Evolutionary conservation across 2,113 vertebrate species (phyloP), one percentile per base, ranked within the genome.

Genomic region (Onychostruthus taczanowskii): DNA sequence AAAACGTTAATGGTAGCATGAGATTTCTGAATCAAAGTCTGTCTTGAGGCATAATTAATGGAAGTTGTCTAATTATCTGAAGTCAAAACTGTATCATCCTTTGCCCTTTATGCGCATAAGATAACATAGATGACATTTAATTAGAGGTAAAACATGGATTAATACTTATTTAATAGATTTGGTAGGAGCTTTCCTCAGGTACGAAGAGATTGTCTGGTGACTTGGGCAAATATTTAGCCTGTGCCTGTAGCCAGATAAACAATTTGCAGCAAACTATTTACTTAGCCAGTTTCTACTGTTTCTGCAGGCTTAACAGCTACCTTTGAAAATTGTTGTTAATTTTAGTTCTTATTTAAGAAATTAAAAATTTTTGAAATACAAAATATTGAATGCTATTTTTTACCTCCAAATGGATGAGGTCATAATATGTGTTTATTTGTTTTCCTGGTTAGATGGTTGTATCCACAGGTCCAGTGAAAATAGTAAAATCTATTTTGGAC

Each of bases 81-180:
- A 93, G 70, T 94, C 50, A 96, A 91, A 97, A 87, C 44, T 83
- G 59, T 87, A 96, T 90, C 70, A 72, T 95, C 33, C 47, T 94
- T 96, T 90, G 69, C 92, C 66, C 70, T 94, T 90, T 93, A 81
- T 75, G 63, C 70, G 70, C 53, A 49, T 73, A 92, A 70, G 75
- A 82, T 86, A 94, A 90, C 89, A 93, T 47, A 87, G 59, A 81
- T 91, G 87, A 75, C 64, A 95, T 96, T 96, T 95, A 96, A 95
- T 96, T 96, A 94, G 80, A 86, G 59, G 35, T 24, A 89, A 95
- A 84, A 41, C 49, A 46, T 66, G 43, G 49, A 94, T 95, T 97
- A 94, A 87, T 81, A 82, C 35, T 87, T 91, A 68, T 41, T 87
- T 69, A 70, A 90, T 89, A 85, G 68, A 73, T 75, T 84, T 15